These are phyloP conservation scores for Pseudeuparius sepicola DNA, from an alignment of 2,888 invertebrate genomes.

Conservation along the genomic window DNA sequence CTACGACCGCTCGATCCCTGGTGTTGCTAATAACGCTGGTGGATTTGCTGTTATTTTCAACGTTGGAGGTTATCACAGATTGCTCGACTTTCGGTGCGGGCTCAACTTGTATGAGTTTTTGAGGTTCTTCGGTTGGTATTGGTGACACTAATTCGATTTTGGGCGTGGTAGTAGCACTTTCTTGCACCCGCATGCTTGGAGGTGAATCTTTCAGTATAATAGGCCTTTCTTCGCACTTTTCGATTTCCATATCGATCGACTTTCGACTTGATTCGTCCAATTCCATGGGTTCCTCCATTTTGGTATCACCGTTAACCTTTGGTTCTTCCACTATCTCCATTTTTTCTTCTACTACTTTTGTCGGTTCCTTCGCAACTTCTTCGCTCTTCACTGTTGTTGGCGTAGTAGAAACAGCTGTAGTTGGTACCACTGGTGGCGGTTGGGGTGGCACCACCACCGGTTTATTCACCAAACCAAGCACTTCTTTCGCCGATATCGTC, in stretches of 20 bases:
- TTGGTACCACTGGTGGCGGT: too few species aligned
- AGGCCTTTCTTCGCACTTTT: slow-evolving; percentile 26
- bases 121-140: slow-evolving; percentile 2
- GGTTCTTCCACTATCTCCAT: slow-evolving; percentile 2
- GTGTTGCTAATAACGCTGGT: slow-evolving; percentile 7
- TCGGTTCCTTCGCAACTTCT: slow-evolving; percentile 9
- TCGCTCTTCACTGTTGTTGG: slow-evolving; percentile 3
- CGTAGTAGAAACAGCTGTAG: neutral
- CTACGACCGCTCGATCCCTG: slow-evolving; percentile 8
- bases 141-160: slow-evolving; percentile 9
- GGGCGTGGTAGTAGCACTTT: slow-evolving; percentile 7
- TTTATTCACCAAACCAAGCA: too few species aligned
- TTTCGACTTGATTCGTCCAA: slow-evolving; percentile 25
- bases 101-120: too few species aligned
- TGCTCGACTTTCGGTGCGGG: slow-evolving; percentile 5
- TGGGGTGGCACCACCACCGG: too few species aligned
- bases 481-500: slow-evolving; percentile 37
- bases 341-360: slow-evolving; percentile 9
- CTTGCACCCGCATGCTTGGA: too few species aligned
- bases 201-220: slow-evolving; percentile 14
- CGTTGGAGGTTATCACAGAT: neutral
- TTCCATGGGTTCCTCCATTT: slow-evolving; percentile 16
- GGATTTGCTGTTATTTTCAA: slow-evolving; percentile 9
- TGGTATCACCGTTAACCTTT: too few species aligned
- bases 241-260: slow-evolving; percentile 31